phyloP scores from a whole-genome alignment of 1,140 invertebrate species.

The Drosophila ironensis region DNA sequence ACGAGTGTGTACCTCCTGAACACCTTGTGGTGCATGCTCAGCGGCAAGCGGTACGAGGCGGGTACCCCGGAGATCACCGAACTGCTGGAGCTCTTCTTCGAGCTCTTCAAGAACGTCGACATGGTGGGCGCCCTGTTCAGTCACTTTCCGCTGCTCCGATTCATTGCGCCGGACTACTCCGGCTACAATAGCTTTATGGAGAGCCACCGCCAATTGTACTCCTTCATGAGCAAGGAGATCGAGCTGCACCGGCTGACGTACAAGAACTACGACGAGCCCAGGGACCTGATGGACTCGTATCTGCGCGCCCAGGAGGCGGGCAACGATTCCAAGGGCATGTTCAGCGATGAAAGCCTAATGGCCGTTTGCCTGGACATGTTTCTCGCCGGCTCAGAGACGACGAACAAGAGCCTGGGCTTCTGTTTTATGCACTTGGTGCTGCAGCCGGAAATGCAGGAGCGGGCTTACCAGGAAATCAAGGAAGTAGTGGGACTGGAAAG shows the following conservation, averaged over 20 bases:
- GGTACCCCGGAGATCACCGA: slow-evolving; percentile 87
- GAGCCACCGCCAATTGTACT: slow-evolving; percentile 87
- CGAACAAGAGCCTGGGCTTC: slow-evolving; percentile 89
- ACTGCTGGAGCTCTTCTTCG: slow-evolving; percentile 87
- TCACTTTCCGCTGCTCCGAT: slow-evolving; percentile 89
- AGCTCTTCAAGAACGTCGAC: slow-evolving; percentile 87
- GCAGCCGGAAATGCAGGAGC: slow-evolving; percentile 90
- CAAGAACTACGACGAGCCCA: slow-evolving; percentile 84
- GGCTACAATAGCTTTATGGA: slow-evolving; percentile 89
- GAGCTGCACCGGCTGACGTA: slow-evolving; percentile 88
- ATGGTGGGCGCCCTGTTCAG: slow-evolving; percentile 90
- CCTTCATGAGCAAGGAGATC: slow-evolving; percentile 88
- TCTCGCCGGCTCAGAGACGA: slow-evolving; percentile 92
- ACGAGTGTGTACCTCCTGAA: slow-evolving; percentile 91
- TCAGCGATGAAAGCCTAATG: slow-evolving; percentile 87
- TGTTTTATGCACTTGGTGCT: slow-evolving; percentile 89
- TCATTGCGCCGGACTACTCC: slow-evolving; percentile 88
- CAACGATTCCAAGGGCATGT: slow-evolving; percentile 80
- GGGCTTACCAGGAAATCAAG: slow-evolving; percentile 92
- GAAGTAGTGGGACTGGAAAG: slow-evolving; percentile 87
- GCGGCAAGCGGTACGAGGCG: slow-evolving; percentile 87
- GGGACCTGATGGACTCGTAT: slow-evolving; percentile 94
- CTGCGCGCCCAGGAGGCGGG: slow-evolving; percentile 85
- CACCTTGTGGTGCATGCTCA: slow-evolving; percentile 93
- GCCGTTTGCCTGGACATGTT: slow-evolving; percentile 91